Evolutionary conservation across 2,113 vertebrate genomes (phyloP), one percentile per base, ranked within the genome.

Genomic region (Salvelinus fontinalis): DNA sequence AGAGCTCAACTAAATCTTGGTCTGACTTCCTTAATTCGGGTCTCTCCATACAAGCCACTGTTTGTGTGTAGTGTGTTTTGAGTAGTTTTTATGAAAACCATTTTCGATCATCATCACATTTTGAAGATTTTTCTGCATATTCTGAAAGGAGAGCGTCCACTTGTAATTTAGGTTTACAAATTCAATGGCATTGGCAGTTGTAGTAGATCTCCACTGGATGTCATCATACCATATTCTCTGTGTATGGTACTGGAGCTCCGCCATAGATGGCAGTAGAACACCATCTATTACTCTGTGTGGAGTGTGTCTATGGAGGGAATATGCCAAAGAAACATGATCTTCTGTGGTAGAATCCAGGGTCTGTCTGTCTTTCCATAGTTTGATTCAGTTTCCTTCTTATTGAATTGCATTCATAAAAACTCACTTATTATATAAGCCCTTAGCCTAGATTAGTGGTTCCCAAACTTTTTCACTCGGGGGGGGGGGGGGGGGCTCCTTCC

Each of bases 211-310:
- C 85, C 89, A 89, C 90, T 77, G 67, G 77, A 77, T 90, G 85
- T 76, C 84, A 75, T 57, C 48, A 27, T 67, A 24, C 12, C 4
- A 70, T 71, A 5, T 18, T 54, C 3, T 75, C 44, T 48, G 7
- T 48, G 7, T 67, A n/a, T 79, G 64, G 59, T 70, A 44, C 39
- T 66, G 2, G 72, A 73, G 73, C 4, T 31, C 12, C n/a, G 76
- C 89, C 48, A 26, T 77, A 84, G 89, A 77, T 71, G 89, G 80
- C 89, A 83, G 75, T 71, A 68, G 83, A 79, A 71, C n/a, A 75
- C 81, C 68, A 76, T 4, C 34, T 8, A 14, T 13, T 13, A 20
- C 5, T 20, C 1, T 62, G 51, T 67, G 59, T 34, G 24, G 5
- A 13, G 39, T 44, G 39, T 44, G 18, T 14, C 16, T 51, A 20